Percentiles rank a stretch among this genome's conserved stretches.
phyloP scores from a whole-genome alignment of 2,888 invertebrate genomes.

The Lasioglossum vierecki region DNA sequence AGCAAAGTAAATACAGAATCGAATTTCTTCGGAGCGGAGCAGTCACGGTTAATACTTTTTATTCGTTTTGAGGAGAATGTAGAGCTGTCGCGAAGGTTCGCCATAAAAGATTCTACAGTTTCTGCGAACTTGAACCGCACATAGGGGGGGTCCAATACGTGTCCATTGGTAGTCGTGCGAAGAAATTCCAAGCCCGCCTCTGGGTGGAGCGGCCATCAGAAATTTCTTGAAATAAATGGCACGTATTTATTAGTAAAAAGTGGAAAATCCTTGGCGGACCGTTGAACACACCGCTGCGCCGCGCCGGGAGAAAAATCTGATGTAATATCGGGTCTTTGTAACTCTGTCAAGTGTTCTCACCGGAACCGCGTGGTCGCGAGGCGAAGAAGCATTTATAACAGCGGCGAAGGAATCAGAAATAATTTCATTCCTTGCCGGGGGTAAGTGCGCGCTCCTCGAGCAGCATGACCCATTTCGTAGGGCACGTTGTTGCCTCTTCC shows the following conservation, averaged over 20 bases:
- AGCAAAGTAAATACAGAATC: background rate
- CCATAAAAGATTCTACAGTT: background rate
- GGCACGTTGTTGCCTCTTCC: background rate
- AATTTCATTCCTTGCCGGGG: constrained; percentile 5
- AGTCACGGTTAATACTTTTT: background rate
- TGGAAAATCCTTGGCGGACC: background rate
- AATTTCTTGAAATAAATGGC: background rate
- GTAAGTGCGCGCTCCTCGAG: background rate
- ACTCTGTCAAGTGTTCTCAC: background rate
- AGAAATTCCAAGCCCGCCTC: background rate
- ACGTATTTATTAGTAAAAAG: constrained; percentile 6
- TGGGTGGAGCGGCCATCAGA: background rate
- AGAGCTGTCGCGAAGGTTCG: background rate
- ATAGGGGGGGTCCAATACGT: background rate
- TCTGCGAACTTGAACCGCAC: background rate
- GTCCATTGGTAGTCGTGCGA: background rate
- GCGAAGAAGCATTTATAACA: background rate
- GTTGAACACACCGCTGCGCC: background rate
- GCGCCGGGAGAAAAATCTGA: background rate
- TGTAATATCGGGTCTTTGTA: constrained; percentile 13
- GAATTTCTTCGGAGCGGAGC: background rate
- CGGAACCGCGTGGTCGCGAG: background rate
- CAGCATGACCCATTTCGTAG: constrained; percentile 34
- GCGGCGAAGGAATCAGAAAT: constrained; percentile 6
- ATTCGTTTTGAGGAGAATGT: background rate